Evolutionary conservation across 2,888 invertebrate genomes (phyloP), one percentile per base, ranked within the genome.

Genomic region (Drosophila glabriapex): DNA sequence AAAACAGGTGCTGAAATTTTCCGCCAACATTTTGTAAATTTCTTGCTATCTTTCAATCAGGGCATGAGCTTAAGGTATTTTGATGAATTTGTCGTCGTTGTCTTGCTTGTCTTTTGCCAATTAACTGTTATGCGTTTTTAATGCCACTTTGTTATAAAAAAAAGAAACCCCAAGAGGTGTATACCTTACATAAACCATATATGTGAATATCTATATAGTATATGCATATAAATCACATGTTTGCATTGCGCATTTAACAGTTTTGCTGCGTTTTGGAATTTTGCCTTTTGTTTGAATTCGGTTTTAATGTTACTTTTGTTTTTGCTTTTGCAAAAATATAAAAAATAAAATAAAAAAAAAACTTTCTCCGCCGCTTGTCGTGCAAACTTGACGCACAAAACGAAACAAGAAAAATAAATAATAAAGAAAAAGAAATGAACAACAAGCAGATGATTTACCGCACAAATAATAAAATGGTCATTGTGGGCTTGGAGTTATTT

Each of bases 381-480:
- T 85, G 88, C 88, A 70, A 89, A 78, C 72, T 86, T 82, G 87
- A 80, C 83, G 83, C 85, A 80, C 74, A 71, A 73, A 82, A 78
- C 83, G 76, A 71, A 73, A 78, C 71, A 73, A 67, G 60, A 64
- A 68, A 78, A 68, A 41, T 41, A 59, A 35, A 46, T 28, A 64
- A 28, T 29, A 53, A 54, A 65, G 58, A 56, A 58, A 58, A 71
- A 67, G 76, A 72, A 88, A 76, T 87, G 75, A 79, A 82, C 83
- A 89, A 85, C 83, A 85, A 88, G 83, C 90, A 72, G 85, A 85
- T 86, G 89, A 90, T 86, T 88, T 86, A 86, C 89, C 75, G 73
- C 80, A 73, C 68, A 78, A 85, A 73, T 69, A 79, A 76, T 73
- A 71, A 86, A 84, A 73, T 82, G 76, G 73, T 83, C 84, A 86